phyloP scores from a whole-genome alignment of 2,888 invertebrate genomes.

The Diarsia dahlii region DNA sequence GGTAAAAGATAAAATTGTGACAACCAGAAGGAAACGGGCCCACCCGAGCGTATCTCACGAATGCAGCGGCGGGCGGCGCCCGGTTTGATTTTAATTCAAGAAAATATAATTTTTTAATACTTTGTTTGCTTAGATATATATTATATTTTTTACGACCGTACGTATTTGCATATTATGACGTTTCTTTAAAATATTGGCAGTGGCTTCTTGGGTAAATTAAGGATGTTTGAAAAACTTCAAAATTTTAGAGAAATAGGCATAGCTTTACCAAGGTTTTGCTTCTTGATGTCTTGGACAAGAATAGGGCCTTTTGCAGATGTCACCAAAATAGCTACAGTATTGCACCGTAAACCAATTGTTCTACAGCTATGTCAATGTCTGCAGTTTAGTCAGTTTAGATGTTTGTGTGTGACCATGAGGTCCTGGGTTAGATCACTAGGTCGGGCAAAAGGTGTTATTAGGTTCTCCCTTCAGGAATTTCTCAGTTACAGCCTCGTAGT shows the following conservation, averaged over 20 bases:
- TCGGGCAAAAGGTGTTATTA: too few species aligned
- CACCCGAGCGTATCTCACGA: slow-evolving; percentile 81
- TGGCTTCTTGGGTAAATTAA: neutral
- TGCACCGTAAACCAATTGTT: too few species aligned
- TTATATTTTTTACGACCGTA: slow-evolving; percentile 51
- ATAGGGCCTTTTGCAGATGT: neutral
- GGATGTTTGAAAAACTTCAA: neutral
- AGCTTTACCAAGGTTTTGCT: neutral
- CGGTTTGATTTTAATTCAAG: slow-evolving; percentile 81
- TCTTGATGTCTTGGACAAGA: neutral
- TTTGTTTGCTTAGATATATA: slow-evolving; percentile 61
- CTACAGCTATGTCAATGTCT: neutral
- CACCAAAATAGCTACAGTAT: neutral
- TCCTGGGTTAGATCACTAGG: too few species aligned
- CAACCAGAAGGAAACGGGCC: slow-evolving; percentile 81
- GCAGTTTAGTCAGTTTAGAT: neutral
- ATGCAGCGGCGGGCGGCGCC: slow-evolving; percentile 75
- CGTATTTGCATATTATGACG: slow-evolving; percentile 16
- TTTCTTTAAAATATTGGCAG: slow-evolving; percentile 27
- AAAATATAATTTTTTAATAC: slow-evolving; percentile 74
- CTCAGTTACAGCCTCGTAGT: too few species aligned
- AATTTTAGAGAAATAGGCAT: neutral
- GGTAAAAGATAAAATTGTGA: slow-evolving; percentile 82
- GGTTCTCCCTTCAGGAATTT: too few species aligned
- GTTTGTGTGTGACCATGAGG: too few species aligned